Evolutionary conservation across 1,140 invertebrate species (phyloP).

Genomic region (Brachionus rotundiformis): DNA sequence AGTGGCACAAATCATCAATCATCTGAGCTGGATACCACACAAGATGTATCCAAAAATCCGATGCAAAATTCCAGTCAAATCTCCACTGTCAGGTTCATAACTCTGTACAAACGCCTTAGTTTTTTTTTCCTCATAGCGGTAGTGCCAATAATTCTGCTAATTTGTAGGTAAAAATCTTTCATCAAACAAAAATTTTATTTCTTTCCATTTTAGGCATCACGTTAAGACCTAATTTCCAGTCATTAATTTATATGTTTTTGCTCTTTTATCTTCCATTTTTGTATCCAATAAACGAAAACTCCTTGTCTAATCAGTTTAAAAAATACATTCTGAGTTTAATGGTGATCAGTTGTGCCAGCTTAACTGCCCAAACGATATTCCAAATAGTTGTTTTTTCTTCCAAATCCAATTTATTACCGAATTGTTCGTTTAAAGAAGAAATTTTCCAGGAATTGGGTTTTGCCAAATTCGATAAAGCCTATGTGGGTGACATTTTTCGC

Average conservation of each 20-base stretch:
- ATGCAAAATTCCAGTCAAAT: neutral
- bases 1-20: neutral
- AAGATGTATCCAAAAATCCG: slow-evolving; percentile 17
- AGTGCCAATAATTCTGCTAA: slow-evolving; percentile 18
- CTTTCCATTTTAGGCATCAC: neutral
- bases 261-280: slow-evolving; percentile 48
- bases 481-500: neutral
- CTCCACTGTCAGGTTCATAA: neutral
- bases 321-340: neutral
- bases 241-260: slow-evolving; percentile 21
- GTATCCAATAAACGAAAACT: slow-evolving; percentile 33
- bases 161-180: neutral
- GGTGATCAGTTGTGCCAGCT: neutral
- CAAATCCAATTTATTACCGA: neutral
- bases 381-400: slow-evolving; percentile 24
- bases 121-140: slow-evolving; percentile 18
- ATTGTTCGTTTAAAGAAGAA: slow-evolving; percentile 28
- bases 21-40: neutral
- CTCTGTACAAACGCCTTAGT: neutral
- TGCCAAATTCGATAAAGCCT: neutral
- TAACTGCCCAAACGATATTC: slow-evolving; percentile 16
- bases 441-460: slow-evolving; percentile 30
- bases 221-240: slow-evolving; percentile 25
- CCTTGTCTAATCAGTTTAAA: neutral
- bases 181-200: neutral